Conservation (phyloP, 2,113 vertebrate species). For the Vanacampus margaritifer region DNA sequence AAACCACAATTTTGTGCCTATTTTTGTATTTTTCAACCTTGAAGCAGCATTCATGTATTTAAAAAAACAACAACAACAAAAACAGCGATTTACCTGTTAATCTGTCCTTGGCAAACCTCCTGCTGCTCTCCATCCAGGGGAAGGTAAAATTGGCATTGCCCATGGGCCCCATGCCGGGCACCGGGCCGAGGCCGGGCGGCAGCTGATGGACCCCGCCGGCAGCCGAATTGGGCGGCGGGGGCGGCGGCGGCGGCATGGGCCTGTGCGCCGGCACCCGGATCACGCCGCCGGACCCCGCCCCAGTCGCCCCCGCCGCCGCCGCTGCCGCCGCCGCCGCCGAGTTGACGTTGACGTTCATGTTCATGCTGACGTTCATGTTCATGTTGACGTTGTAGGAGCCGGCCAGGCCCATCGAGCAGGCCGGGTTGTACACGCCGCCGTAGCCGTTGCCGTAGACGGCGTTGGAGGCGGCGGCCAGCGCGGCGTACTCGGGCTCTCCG, state of each 20-base stretch:
- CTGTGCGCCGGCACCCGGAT: conserved; percentile 89
- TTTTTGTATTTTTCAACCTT: no score
- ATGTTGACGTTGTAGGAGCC: conserved; percentile 83
- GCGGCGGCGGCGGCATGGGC: conserved; percentile 79
- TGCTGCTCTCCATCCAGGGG: conserved; percentile 92
- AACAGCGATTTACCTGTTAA: conserved; percentile 80
- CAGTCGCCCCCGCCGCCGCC: conserved; percentile 66
- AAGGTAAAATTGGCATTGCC: conserved; percentile 81
- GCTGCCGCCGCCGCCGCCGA: conserved; percentile 70
- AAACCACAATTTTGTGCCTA: no score
- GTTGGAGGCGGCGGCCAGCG: conserved; percentile 70
- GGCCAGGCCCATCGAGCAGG: conserved; percentile 78
- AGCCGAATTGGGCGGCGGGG: conserved; percentile 76
- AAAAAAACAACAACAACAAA: no score
- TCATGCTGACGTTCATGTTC: conserved; percentile 86
- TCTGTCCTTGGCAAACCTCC: conserved; percentile 88
- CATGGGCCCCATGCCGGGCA: conserved; percentile 69
- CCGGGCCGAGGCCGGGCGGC: conserved; percentile 66
- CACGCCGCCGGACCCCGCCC: conserved; percentile 69
- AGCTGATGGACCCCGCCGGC: conserved; percentile 75
- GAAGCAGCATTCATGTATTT: no score
- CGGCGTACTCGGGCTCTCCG: conserved; percentile 76
- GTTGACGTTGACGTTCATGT: conserved; percentile 79
- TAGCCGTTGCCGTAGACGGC: conserved; percentile 78
- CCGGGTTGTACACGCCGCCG: conserved; percentile 77